These are phyloP conservation scores for Tenebrosternarchus preto DNA, from an alignment of 2,113 vertebrate species.

Conservation along the genomic window DNA sequence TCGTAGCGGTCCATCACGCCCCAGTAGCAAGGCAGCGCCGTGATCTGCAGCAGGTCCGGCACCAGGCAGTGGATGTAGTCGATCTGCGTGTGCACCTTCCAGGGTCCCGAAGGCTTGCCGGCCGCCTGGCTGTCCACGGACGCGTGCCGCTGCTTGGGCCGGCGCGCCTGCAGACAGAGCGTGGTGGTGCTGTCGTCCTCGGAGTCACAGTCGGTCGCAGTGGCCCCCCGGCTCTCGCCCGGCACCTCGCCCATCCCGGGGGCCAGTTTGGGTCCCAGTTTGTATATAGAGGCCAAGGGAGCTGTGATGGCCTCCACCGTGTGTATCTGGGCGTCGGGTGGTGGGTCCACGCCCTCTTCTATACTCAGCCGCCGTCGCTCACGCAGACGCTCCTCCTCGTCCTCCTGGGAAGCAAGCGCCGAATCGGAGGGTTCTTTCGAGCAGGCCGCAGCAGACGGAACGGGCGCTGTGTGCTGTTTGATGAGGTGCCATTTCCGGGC, in stretches of 20 bases:
- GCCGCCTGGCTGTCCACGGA: slow-evolving; percentile 85
- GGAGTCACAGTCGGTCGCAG: slow-evolving; percentile 79
- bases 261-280: slow-evolving; percentile 97
- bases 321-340: slow-evolving; percentile 97
- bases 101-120: slow-evolving; percentile 83
- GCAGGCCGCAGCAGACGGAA: slow-evolving; percentile 82
- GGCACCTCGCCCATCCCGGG: slow-evolving; percentile 85
- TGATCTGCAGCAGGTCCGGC: slow-evolving; percentile 92
- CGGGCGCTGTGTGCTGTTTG: slow-evolving; percentile 95
- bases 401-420: slow-evolving; percentile 87
- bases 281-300: slow-evolving; percentile 91
- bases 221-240: slow-evolving; percentile 70
- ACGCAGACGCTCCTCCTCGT: slow-evolving; percentile 94
- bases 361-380: slow-evolving; percentile 95
- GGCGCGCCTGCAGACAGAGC: slow-evolving; percentile 91
- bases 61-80: slow-evolving; percentile 99
- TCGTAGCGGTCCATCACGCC: slow-evolving; percentile 98
- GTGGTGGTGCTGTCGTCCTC: slow-evolving; percentile 90
- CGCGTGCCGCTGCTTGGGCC: slow-evolving; percentile 88
- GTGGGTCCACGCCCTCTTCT: slow-evolving; percentile 97
- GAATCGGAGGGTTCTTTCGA: slow-evolving; percentile 84
- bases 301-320: slow-evolving; percentile 90
- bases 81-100: slow-evolving; percentile 98
- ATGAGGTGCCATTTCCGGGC: slow-evolving; percentile 99
- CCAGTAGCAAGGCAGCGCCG: slow-evolving; percentile 96